These are phyloP conservation scores for Gnathonemus longibarbis DNA, from an alignment of 2,113 vertebrate species.

Conservation along the genomic window DNA sequence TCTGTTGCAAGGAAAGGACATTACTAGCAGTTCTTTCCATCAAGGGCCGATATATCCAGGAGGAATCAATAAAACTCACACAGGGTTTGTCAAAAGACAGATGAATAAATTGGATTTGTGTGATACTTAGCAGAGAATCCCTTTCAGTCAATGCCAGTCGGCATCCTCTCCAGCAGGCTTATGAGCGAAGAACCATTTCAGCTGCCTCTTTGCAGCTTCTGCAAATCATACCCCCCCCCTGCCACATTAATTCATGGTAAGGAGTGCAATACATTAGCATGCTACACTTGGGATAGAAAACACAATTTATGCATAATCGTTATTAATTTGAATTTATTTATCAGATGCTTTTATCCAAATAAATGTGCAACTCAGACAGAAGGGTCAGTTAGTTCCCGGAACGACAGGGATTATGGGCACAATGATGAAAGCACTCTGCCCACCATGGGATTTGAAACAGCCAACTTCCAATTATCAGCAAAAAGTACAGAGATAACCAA, in stretches of 20 bases:
- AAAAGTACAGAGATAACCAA: too few species aligned
- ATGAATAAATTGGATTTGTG: constrained; percentile 80
- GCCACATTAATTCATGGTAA: neutral
- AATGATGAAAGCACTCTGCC: neutral
- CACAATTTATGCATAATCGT: neutral
- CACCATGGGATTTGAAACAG: neutral
- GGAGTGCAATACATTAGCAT: neutral
- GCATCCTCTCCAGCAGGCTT: constrained; percentile 75
- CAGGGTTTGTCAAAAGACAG: constrained; percentile 78
- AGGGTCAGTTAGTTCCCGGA: neutral
- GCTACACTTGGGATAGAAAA: neutral
- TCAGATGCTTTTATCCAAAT: neutral
- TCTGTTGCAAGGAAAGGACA: constrained; percentile 49
- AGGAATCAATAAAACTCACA: constrained; percentile 80
- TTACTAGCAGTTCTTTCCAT: constrained; percentile 77
- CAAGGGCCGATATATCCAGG: constrained; percentile 77
- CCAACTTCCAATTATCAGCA: neutral
- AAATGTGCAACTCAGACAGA: neutral
- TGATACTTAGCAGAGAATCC: constrained; percentile 81
- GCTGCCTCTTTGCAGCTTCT: constrained; percentile 47
- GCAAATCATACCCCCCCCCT: constrained; percentile 49
- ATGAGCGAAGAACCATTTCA: constrained; percentile 62
- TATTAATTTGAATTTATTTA: neutral
- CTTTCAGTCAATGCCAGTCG: constrained; percentile 78
- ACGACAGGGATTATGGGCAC: neutral